phyloP scores from a whole-genome alignment of 2,113 vertebrate genomes.

The Semicossyphus pulcher region DNA sequence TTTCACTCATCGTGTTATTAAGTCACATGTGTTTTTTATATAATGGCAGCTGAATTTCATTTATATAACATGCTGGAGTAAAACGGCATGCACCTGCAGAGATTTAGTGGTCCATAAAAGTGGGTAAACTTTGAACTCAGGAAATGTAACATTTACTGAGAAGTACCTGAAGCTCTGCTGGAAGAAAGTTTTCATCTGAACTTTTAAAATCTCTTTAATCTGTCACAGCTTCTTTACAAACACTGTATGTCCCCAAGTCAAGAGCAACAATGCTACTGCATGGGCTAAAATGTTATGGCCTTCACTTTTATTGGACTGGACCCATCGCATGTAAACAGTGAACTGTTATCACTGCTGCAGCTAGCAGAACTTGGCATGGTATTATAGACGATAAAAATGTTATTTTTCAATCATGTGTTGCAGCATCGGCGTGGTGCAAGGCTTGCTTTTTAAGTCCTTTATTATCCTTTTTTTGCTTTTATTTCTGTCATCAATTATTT shows the following conservation, averaged over 20 bases:
- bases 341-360: too few species aligned
- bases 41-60: conserved; percentile 3
- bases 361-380: too few species aligned
- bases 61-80: conserved; percentile 6
- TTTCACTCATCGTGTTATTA: background rate
- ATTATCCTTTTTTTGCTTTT: too few species aligned
- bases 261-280: background rate
- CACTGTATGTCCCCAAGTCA: background rate
- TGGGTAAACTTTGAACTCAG: background rate
- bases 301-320: too few species aligned
- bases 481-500: too few species aligned
- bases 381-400: too few species aligned
- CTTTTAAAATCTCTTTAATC: background rate
- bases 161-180: background rate
- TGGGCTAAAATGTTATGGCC: too few species aligned
- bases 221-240: background rate
- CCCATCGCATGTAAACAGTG: too few species aligned
- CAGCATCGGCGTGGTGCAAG: too few species aligned
- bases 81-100: conserved; percentile 23
- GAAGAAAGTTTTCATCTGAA: background rate
- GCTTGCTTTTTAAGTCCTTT: too few species aligned
- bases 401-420: too few species aligned
- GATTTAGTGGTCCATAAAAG: conserved; percentile 19
- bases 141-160: background rate
- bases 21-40: background rate